Percentiles rank a stretch among this genome's conserved stretches.
These are phyloP conservation scores for Tadarida brasiliensis DNA, from an alignment of 2,797 vertebrate species.

Conservation along the genomic window DNA sequence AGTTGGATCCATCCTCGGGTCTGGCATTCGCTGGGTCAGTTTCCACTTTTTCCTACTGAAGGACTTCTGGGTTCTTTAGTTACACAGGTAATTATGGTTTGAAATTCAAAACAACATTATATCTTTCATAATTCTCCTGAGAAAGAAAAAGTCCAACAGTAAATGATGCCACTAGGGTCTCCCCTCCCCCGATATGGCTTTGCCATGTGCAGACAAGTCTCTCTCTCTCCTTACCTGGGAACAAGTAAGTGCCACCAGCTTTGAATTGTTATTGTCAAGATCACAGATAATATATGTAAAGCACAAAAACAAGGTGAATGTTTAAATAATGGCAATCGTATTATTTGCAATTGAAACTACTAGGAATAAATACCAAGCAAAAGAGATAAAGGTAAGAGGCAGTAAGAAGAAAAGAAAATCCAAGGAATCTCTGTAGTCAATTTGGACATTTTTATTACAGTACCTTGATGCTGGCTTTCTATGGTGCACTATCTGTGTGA, in stretches of 20 bases:
- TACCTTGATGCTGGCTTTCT: neutral
- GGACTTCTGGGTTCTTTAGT: conserved; percentile 49
- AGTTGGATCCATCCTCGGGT: neutral
- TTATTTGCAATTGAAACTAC: neutral
- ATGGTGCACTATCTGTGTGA: fast-evolving
- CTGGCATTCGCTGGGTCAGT: neutral
- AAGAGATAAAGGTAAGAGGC: neutral
- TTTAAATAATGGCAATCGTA: neutral
- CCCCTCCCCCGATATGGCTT: neutral
- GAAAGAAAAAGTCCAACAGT: conserved; percentile 38
- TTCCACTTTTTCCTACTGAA: conserved; percentile 58
- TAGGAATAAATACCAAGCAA: neutral
- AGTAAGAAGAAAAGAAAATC: neutral
- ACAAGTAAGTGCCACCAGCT: neutral
- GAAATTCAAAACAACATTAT: conserved; percentile 62
- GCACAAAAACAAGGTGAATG: fast-evolving
- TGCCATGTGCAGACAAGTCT: neutral
- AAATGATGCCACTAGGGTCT: neutral
- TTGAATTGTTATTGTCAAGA: neutral
- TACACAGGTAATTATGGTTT: conserved; percentile 49
- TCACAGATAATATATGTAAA: neutral
- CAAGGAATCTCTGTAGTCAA: neutral
- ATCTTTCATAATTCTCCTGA: conserved; percentile 61
- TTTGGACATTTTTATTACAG: neutral
- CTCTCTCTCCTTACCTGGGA: neutral